Evolutionary conservation across 2,888 invertebrate species (phyloP).

Genomic region (Neoascia interrupta): DNA sequence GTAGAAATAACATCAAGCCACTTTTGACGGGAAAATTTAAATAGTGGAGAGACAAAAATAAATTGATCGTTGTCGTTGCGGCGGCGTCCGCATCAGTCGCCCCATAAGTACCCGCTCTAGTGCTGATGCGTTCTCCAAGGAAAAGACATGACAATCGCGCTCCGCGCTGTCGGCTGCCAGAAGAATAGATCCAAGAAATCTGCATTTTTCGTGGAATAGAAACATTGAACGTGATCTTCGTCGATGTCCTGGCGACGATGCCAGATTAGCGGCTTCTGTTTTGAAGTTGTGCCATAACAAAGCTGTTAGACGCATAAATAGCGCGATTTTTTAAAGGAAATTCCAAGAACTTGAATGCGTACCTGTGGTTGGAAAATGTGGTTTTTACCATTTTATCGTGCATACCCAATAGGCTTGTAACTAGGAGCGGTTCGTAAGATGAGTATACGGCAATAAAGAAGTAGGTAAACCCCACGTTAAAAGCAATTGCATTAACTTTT

Average conservation of each 20-base stretch:
- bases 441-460: no score
- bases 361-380: no score
- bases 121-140: constrained; percentile 1
- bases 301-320: no score
- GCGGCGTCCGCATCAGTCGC: constrained; percentile 23
- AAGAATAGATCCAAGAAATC: constrained; percentile 13
- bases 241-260: constrained; percentile 24
- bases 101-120: constrained; percentile 15
- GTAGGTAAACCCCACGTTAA: no score
- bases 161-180: background rate
- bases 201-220: constrained; percentile 38
- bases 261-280: no score
- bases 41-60: constrained; percentile 65
- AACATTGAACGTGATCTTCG: constrained; percentile 19
- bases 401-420: no score
- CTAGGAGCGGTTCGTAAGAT: no score
- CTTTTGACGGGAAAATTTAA: constrained; percentile 28
- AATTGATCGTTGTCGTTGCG: constrained; percentile 43
- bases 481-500: no score
- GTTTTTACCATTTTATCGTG: no score
- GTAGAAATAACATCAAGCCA: constrained; percentile 9
- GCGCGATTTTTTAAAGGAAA: no score
- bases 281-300: no score
- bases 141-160: background rate
- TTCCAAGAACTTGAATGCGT: no score